Evolutionary conservation across 2,888 invertebrate genomes (phyloP), one percentile per base, ranked within the genome.

Genomic region (Ganaspis brasiliensis): DNA sequence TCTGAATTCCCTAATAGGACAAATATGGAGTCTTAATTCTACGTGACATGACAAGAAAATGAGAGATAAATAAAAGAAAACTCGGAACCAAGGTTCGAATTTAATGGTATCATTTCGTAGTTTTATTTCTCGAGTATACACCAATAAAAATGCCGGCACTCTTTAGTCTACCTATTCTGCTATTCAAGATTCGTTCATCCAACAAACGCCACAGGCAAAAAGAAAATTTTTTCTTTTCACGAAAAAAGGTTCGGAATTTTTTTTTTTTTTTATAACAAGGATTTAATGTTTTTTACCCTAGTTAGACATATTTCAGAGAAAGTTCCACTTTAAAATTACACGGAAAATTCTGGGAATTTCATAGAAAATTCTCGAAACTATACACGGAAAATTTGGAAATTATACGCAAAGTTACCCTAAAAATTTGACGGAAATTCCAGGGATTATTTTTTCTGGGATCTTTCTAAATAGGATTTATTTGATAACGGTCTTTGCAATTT

Each of bases 81-180:
- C 45, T 67, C 45, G 67, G 67, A 67, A 67, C 26, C 67, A 49
- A 67, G 67, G 67, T 67, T 67, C 45, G 24, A 45, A 67, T 49
- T 67, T 67, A 67, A 49, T 67, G 45, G 67, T 67, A 67, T 67
- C 45, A 67, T 67, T 67, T 56, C 75, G 72, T 76, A 75, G 77
- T 77, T 80, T 80, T 78, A 79, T 59, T 78, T 83, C 76, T 79
- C 72, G 76, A 78, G 78, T 82, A 82, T 74, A 81, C 78, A 79
- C 77, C 75, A 78, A 80, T 79, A 79, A 77, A 82, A 72, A 76
- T 72, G 72, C 72, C 35, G 72, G 56, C 72, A 57, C 72, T 37
- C 45, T 67, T 67, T 67, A 67, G 45, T 67, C 67, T 67, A 67
- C 40, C 63, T 63, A 63, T 63, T 67, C 24, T 40, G 67, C 45